Percentiles rank a stretch among this genome's conserved stretches.
phyloP scores from a whole-genome alignment of 1,140 invertebrate species.

The Drosophila novamexicana region DNA sequence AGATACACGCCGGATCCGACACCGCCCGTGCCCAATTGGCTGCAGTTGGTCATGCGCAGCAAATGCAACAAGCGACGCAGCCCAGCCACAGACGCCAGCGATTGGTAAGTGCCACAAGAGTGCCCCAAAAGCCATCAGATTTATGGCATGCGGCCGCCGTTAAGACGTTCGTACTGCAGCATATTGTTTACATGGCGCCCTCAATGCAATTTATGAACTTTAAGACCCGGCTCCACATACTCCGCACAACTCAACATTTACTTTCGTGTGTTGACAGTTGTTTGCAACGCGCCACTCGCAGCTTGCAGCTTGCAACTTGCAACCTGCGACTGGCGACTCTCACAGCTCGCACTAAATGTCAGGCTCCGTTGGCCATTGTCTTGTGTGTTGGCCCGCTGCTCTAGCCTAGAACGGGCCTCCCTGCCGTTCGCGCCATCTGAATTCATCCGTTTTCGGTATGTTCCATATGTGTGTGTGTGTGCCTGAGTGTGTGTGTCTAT shows the following conservation, averaged over 20 bases:
- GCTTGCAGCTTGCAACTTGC: constrained; percentile 35
- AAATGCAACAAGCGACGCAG: constrained; percentile 71
- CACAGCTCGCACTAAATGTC: constrained; percentile 57
- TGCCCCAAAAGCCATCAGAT: constrained; percentile 61
- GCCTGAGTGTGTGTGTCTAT: constrained; percentile 15
- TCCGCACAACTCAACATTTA: constrained; percentile 58
- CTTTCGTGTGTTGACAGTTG: constrained; percentile 80
- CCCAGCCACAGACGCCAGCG: constrained; percentile 45
- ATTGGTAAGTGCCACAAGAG: constrained; percentile 60
- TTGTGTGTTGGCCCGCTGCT: constrained; percentile 10
- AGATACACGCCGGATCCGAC: constrained; percentile 80
- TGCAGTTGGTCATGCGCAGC: constrained; percentile 83
- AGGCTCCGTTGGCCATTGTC: constrained; percentile 67
- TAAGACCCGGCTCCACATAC: constrained; percentile 41
- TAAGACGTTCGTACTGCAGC: constrained; percentile 51
- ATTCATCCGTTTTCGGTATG: constrained; percentile 53
- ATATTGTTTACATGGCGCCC: constrained; percentile 72
- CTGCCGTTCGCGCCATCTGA: constrained; percentile 34
- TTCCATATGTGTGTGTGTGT: constrained; percentile 30
- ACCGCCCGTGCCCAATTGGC: constrained; percentile 80
- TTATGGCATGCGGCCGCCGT: constrained; percentile 75
- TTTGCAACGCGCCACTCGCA: constrained; percentile 30
- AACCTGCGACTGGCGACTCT: constrained; percentile 28
- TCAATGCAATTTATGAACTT: constrained; percentile 77
- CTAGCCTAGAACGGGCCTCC: constrained; percentile 38